These are phyloP conservation scores for Vulpes lagopus DNA, from an alignment of 2,113 vertebrate species.

Conservation along the genomic window DNA sequence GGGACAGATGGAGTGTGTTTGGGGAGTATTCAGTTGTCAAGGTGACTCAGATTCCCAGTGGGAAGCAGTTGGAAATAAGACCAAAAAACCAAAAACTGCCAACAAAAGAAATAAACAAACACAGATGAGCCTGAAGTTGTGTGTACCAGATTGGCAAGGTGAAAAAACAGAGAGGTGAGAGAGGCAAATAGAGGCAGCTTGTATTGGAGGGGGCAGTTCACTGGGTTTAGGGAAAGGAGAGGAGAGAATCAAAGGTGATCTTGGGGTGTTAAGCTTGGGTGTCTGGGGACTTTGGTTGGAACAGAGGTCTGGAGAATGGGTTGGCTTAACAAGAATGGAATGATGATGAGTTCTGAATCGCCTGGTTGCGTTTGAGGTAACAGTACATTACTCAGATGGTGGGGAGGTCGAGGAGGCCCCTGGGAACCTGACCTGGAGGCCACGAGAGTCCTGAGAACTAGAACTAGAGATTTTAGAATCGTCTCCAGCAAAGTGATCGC, in stretches of 20 bases:
- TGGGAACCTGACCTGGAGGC: background rate
- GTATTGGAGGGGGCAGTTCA: background rate
- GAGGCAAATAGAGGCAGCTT: background rate
- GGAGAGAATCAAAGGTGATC: background rate
- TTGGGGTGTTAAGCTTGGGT: background rate
- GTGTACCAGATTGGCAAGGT: background rate
- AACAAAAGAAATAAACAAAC: slow-evolving; percentile 5
- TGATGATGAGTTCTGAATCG: background rate
- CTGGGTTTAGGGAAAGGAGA: background rate
- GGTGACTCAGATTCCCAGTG: background rate
- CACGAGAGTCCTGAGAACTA: background rate
- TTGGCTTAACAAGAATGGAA: background rate
- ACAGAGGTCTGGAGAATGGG: background rate
- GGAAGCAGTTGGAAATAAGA: background rate
- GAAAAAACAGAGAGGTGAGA: background rate
- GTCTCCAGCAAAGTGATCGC: background rate
- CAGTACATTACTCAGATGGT: background rate
- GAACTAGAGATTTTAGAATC: background rate
- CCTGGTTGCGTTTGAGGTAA: background rate
- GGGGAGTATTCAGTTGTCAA: background rate
- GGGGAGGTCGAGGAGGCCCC: background rate
- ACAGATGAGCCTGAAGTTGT: background rate
- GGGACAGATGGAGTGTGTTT: background rate
- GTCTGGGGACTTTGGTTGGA: background rate
- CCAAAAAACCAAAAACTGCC: background rate